A percentile compares a stretch with the other conserved stretches of the same genome.
These are phyloP conservation scores for Harpegnathos saltator DNA, from an alignment of 1,140 invertebrate genomes.

Conservation along the genomic window DNA sequence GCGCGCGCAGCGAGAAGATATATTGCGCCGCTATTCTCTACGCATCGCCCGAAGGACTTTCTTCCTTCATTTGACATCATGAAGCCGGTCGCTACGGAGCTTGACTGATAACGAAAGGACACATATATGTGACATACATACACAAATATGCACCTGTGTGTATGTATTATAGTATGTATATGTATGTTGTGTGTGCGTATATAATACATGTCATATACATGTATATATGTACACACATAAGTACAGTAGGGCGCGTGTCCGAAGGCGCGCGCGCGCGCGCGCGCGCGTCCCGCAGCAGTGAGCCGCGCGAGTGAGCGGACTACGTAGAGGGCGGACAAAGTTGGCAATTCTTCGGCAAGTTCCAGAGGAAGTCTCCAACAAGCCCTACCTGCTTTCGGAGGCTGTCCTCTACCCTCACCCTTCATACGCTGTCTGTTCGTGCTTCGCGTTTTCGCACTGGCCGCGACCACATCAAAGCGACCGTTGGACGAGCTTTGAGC, in stretches of 20 bases:
- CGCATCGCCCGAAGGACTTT: not conserved
- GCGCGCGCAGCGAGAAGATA: too few relatives aligned
- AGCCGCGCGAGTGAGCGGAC: constrained; percentile 30
- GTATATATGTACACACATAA: too few relatives aligned
- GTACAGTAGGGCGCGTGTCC: not conserved
- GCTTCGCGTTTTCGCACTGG: constrained; percentile 83
- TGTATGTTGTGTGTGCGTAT: too few relatives aligned
- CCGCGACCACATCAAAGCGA: constrained; percentile 85
- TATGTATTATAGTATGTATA: too few relatives aligned
- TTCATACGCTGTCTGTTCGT: constrained; percentile 75
- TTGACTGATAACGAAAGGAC: constrained; percentile 25
- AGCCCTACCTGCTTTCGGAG: constrained; percentile 74
- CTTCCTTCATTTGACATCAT: constrained; percentile 42
- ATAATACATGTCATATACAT: too few relatives aligned
- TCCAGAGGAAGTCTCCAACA: constrained; percentile 76
- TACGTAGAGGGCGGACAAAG: constrained; percentile 64
- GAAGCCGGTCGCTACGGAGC: not conserved
- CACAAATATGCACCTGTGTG: too few relatives aligned
- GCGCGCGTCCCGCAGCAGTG: constrained; percentile 9
- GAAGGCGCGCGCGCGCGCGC: constrained; percentile 13
- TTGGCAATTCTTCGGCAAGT: constrained; percentile 73
- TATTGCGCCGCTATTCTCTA: constrained; percentile 17
- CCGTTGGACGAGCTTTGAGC: constrained; percentile 83
- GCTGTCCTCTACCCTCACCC: constrained; percentile 66
- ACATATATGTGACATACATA: not conserved